Conservation (phyloP, 2,113 vertebrate genomes). For the Aythya baeri region DNA sequence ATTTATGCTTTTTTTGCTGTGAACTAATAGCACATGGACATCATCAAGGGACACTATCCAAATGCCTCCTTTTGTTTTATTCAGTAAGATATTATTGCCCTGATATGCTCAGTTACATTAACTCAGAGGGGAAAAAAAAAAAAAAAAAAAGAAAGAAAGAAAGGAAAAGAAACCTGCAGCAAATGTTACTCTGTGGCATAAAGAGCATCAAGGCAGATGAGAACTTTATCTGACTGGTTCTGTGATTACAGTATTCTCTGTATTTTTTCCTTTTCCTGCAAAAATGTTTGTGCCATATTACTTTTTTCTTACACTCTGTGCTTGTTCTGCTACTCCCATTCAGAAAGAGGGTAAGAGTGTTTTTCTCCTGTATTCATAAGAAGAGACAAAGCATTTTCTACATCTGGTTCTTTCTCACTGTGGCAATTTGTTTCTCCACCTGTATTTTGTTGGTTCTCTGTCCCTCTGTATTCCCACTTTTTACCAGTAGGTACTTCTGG, state of each 20-base stretch:
- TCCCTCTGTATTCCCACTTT: neutral
- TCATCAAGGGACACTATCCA: conserved; percentile 32
- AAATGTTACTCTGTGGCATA: neutral
- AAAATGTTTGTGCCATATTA: neutral
- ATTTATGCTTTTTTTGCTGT: neutral
- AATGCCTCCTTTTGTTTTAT: conserved; percentile 55
- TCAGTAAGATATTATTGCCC: conserved; percentile 33
- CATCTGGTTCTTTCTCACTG: neutral
- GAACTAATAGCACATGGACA: neutral
- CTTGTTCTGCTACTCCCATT: neutral
- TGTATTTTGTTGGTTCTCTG: neutral
- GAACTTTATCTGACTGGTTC: neutral
- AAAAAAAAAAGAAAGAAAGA: neutral
- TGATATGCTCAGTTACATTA: conserved; percentile 39
- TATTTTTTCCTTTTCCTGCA: neutral
- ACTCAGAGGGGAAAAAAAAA: conserved; percentile 35
- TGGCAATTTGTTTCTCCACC: neutral
- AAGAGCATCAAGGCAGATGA: neutral
- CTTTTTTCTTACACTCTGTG: neutral
- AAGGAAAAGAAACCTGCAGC: neutral
- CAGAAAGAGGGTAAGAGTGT: neutral
- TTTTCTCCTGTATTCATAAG: neutral
- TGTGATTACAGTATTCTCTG: neutral
- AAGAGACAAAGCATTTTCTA: neutral
- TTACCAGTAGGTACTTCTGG: neutral